These are phyloP conservation scores for Percina caprodes DNA, from an alignment of 2,113 vertebrate genomes.

Conservation along the genomic window DNA sequence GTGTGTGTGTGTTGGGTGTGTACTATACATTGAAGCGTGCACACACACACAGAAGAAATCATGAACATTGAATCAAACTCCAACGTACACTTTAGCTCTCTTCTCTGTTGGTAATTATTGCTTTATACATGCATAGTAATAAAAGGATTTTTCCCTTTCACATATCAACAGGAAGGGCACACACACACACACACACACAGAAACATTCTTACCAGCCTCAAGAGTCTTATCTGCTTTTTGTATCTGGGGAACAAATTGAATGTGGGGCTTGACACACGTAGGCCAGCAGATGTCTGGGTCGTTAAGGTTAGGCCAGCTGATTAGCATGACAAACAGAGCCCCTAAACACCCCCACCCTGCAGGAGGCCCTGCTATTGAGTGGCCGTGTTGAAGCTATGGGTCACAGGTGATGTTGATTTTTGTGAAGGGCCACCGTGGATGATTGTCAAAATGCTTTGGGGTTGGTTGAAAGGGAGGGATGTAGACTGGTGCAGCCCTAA, in stretches of 20 bases:
- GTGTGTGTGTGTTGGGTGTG: conserved; percentile 4
- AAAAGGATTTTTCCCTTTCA: conserved; percentile 44
- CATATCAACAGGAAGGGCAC: conserved; percentile 33
- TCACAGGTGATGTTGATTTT: conserved; percentile 82
- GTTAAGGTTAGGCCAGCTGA: conserved; percentile 79
- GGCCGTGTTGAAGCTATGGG: conserved; percentile 65
- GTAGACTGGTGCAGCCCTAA: conserved; percentile 41
- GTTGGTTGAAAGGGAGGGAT: conserved; percentile 46
- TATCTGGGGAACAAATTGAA: conserved; percentile 80
- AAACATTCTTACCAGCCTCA: conserved; percentile 68
- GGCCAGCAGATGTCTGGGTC: conserved; percentile 83
- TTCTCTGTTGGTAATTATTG: conserved; percentile 62
- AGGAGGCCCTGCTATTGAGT: conserved; percentile 64
- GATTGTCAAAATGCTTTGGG: conserved; percentile 69
- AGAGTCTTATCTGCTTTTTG: conserved; percentile 82
- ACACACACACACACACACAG: conserved; percentile 23
- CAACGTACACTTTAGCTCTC: conserved; percentile 38
- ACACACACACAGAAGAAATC: conserved; percentile 16
- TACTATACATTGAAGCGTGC: conserved; percentile 16
- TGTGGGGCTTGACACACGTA: conserved; percentile 78
- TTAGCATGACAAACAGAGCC: conserved; percentile 82
- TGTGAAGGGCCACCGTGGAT: conserved; percentile 69
- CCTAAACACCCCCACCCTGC: conserved; percentile 30
- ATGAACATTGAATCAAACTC: neutral
- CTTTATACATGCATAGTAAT: conserved; percentile 54